Percentiles rank a stretch among this genome's conserved stretches.
These are phyloP conservation scores for Lamellibrachia satsuma DNA, from an alignment of 2,888 invertebrate species.

Conservation along the genomic window DNA sequence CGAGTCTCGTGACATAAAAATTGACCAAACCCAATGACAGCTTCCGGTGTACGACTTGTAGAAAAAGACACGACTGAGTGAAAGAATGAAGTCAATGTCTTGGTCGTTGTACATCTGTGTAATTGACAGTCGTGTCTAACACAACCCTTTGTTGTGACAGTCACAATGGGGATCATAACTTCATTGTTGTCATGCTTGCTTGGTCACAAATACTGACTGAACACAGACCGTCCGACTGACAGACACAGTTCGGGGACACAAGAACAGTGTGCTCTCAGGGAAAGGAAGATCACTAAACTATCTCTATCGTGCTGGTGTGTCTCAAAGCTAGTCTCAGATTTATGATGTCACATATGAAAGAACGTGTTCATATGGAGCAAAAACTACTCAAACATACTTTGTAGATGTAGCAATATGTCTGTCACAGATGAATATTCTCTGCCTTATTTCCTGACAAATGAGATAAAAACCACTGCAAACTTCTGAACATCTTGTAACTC, in stretches of 20 bases:
- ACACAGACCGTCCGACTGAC: neutral
- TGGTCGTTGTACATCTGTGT: neutral
- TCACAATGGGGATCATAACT: neutral
- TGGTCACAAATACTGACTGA: neutral
- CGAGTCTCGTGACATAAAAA: neutral
- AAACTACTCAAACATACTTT: neutral
- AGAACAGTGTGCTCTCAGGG: neutral
- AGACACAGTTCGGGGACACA: neutral
- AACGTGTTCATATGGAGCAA: neutral
- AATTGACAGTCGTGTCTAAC: neutral
- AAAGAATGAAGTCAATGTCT: neutral
- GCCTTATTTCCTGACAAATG: neutral
- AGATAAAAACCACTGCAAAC: neutral
- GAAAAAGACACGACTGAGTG: neutral
- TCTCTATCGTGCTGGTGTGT: neutral
- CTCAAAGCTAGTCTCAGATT: neutral
- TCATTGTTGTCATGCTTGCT: neutral
- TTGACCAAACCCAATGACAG: neutral
- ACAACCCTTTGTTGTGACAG: neutral
- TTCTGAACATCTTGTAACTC: neutral
- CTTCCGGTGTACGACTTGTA: neutral
- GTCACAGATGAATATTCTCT: neutral
- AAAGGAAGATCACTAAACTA: neutral
- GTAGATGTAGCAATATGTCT: neutral
- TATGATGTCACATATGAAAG: neutral